Evolutionary conservation across 1,140 invertebrate species (phyloP), one percentile per base, ranked within the genome.

Genomic region (Drosophila paulistorum): DNA sequence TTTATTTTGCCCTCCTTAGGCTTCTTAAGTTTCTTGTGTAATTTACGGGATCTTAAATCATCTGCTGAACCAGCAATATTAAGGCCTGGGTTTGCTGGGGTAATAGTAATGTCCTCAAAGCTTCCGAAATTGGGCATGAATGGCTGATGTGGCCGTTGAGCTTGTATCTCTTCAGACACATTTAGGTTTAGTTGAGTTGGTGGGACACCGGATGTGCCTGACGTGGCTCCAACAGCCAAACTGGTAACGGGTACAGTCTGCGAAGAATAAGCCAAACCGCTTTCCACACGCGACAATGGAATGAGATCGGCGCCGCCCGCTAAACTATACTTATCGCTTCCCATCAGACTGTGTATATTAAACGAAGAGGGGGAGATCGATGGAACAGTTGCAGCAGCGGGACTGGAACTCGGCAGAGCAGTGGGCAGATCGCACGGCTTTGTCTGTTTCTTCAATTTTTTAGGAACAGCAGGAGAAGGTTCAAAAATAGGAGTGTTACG

Each of bases 1-100:
- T 96, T 96, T 4, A 95, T 92, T 90, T 94, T 94, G 26, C 94
- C 93, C 48, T 95, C 94, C 81, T 95, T 95, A 37, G 95, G 94
- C 77, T 95, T 95, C 66, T 95, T 95, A 59, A 95, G 94, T 91
- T 96, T 96, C 61, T 95, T 94, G 79, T 95, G 95, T 39, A 94
- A 93, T 77, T 96, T 96, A 90, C 95, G 93, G 77, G 93, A 94
- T 71, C 94, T 94, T 0, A 79, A 7, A 39, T 85, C 74, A 64
- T 33, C 39, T 7, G 14, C n/a, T 60, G 1, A 67, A 7, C 3
- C 14, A 23, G 30, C 39, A 17, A 59, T 13, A 10, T 60, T 17
- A 5, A 59, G 14, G 23, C 42, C 48, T 45, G 55, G 70, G 1
- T 51, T 51, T 23, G 82, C 74, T 30, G 89, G 74, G 0, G 74